These are phyloP conservation scores for Otis tarda DNA, from an alignment of 2,113 vertebrate genomes.

Conservation along the genomic window DNA sequence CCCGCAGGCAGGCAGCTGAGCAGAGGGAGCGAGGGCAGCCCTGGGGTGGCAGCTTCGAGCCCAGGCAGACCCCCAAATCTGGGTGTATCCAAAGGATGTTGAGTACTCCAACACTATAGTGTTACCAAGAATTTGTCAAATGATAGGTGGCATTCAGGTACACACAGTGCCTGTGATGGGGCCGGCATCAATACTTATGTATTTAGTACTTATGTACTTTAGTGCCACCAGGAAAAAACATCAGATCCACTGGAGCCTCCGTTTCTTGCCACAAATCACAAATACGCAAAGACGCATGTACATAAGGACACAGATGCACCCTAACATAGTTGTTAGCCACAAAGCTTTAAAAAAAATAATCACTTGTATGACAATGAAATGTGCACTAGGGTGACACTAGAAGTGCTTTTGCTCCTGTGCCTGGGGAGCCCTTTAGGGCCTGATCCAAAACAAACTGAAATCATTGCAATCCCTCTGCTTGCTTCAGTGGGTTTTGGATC, in stretches of 20 bases:
- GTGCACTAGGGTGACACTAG: background rate
- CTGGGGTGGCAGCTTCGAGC: background rate
- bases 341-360: background rate
- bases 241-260: background rate
- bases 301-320: fast-evolving
- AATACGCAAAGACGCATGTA: background rate
- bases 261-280: background rate
- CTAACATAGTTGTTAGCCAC: background rate
- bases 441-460: slow-evolving; percentile 8
- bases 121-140: background rate
- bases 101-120: fast-evolving
- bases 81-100: background rate
- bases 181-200: background rate
- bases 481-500: background rate
- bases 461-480: background rate
- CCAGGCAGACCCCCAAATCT: fast-evolving
- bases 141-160: background rate
- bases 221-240: background rate
- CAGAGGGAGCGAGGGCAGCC: fast-evolving
- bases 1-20: background rate
- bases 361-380: background rate
- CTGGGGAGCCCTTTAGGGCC: background rate
- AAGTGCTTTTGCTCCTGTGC: background rate
- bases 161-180: background rate
- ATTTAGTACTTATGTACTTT: too few species aligned